Evolutionary conservation across 2,113 vertebrate genomes (phyloP), one percentile per base, ranked within the genome.

Genomic region (Ochotona curzoniae): DNA sequence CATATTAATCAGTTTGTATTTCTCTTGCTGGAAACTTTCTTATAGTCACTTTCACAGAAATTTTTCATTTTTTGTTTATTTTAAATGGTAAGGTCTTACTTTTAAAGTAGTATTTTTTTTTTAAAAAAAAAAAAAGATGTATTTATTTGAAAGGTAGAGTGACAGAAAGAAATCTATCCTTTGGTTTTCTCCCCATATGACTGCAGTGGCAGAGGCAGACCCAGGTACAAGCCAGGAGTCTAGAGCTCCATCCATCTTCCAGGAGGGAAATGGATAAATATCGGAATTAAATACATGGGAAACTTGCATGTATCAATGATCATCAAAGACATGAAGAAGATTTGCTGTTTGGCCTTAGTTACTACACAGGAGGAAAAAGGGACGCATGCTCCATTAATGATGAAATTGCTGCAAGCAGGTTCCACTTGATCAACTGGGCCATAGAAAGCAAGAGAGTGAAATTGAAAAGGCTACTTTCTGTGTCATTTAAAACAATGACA

Each of bases 61-160:
- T 78, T 74, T 78, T 60, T 90, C 86, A 69, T 67, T 89, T 96
- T 74, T 96, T 96, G 94, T 95, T 97, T 83, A 78, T 90, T 94
- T 95, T 93, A 96, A 96, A 93, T 79, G 94, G 69, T 83, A 85
- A 83, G 64, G 87, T 44, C 38, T 44, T 44, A 44, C 6, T 44
- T 44, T 57, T 57, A 57, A 57, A 57, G 54, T 57, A 57, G 54
- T 12, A 57, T 2, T 2, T 13, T 57, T 57, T 54, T 54, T 54
- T 54, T 54, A 1, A 54, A 54, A n/a, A n/a, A n/a, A 44, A 44
- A 44, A 44, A 44, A 44, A 44, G 12, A 14, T 57, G 13, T 57
- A 57, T 57, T 57, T 57, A 57, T 57, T 57, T 57, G 54, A 57
- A 57, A 57, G 18, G 54, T 18, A 57, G 54, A 57, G 18, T 57